These are phyloP conservation scores for Haplotaxodon microlepis DNA, from an alignment of 2,113 vertebrate genomes.

Conservation along the genomic window DNA sequence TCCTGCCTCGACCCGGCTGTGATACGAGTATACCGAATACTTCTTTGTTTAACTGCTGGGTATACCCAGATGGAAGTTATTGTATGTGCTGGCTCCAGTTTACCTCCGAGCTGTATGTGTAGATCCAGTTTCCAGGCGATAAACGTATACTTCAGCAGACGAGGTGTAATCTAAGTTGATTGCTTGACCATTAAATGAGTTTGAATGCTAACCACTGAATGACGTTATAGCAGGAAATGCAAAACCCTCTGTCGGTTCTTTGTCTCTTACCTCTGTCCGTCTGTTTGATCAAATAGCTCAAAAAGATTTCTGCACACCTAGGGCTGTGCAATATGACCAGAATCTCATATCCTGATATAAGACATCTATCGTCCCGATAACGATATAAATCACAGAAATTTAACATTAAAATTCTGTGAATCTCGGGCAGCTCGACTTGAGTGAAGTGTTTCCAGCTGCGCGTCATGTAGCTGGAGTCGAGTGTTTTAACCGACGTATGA, in stretches of 20 bases:
- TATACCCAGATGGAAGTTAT: neutral
- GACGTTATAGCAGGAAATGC: neutral
- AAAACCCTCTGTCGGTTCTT: neutral
- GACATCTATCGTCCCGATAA: rapidly evolving
- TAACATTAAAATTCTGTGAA: rapidly evolving
- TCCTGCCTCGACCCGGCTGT: neutral
- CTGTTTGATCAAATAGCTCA: neutral
- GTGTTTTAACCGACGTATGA: rapidly evolving
- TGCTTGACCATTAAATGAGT: neutral
- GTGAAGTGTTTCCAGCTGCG: rapidly evolving
- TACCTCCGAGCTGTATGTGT: neutral
- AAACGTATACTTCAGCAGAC: rapidly evolving
- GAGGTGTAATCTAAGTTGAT: neutral
- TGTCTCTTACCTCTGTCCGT: neutral
- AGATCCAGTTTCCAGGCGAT: neutral
- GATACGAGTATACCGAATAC: neutral
- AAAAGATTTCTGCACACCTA: neutral
- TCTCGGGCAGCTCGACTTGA: rapidly evolving
- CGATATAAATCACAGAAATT: neutral
- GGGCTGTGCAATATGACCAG: rapidly evolving
- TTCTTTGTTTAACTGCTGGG: neutral
- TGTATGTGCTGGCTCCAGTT: neutral
- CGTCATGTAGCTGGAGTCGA: rapidly evolving
- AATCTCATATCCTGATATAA: rapidly evolving
- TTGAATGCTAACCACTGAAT: neutral